Percentiles rank a stretch among this genome's conserved stretches.
phyloP scores from a whole-genome alignment of 2,888 invertebrate genomes.

The Zygogramma bicolorata region DNA sequence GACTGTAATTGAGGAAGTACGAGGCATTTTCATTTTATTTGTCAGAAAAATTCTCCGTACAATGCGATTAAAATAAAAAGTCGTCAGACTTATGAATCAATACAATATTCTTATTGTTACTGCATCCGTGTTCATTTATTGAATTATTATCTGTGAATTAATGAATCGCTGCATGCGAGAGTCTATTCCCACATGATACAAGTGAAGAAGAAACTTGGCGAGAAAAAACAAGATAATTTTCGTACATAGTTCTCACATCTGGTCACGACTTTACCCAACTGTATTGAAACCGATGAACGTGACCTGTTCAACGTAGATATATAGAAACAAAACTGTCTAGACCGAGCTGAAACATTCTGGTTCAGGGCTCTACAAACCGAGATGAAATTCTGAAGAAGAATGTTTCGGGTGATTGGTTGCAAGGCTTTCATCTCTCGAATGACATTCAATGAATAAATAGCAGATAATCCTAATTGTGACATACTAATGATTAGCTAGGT shows the following conservation, averaged over 20 bases:
- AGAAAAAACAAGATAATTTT: neutral
- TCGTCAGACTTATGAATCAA: conserved; percentile 23
- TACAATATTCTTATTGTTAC: neutral
- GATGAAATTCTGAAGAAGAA: no score
- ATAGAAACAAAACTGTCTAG: no score
- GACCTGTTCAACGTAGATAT: no score
- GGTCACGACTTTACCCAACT: no score
- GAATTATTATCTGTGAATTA: neutral
- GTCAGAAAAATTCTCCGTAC: conserved; percentile 13
- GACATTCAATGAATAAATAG: no score
- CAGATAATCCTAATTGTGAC: no score
- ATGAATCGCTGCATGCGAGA: neutral
- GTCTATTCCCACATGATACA: neutral
- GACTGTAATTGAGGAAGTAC: conserved; percentile 11
- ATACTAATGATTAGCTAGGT: no score
- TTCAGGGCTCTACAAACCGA: no score
- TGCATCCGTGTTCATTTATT: conserved; percentile 1
- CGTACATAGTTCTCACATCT: neutral
- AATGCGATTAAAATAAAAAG: conserved; percentile 20
- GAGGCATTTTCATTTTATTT: conserved; percentile 11
- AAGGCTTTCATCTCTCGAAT: no score
- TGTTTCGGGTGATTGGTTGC: no score
- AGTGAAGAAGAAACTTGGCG: neutral
- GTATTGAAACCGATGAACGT: neutral
- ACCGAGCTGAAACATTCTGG: no score